Evolutionary conservation across 1,140 invertebrate species (phyloP), one percentile per base, ranked within the genome.

Genomic region (Halictus rubicundus): DNA sequence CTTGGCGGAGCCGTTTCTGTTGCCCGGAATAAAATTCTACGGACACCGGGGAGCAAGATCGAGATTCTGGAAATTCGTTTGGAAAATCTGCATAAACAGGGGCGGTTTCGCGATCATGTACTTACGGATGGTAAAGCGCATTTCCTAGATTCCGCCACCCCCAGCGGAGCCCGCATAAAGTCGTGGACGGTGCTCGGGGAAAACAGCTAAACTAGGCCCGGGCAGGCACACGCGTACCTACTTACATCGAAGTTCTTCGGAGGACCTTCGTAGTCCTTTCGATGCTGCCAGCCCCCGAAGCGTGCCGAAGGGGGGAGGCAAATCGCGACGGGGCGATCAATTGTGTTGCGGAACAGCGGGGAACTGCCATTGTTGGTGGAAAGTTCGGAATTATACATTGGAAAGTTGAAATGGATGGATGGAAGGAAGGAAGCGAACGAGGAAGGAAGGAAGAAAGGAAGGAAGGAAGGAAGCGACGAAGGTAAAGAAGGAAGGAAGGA

Each of bases 331-430:
- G 87, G 75, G 87, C 89, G 88, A 91, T 91, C 90, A 91, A 91
- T 91, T 91, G 89, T 91, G 87, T 90, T 91, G 88, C 85, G 87
- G 85, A 91, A 91, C 87, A 90, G 88, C 83, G 85, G 84, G 87
- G 89, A 89, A 89, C 86, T 90, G 86, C 86, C 87, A 90, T 90
- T 90, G 89, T 90, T 85, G 89, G 86, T 78, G 75, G 88, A 90
- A 90, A 90, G 87, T 91, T 88, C 86, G 88, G 89, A 91, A 91
- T 90, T 91, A 91, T 91, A 91, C 89, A 91, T 91, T 90, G 88
- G 89, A 90, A 91, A 90, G 84, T 90, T 88, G 89, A 85, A 76
- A 80, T 74, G 80, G 64, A 77, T 69, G 72, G 71, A 64, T 54
- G 77, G 27, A 52, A 60, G 42, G 70, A 21, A 52, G 59, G 25